Base-by-base conservation (phyloP, 2,888 invertebrate species). In the Iselma pallidipennis region DNA sequence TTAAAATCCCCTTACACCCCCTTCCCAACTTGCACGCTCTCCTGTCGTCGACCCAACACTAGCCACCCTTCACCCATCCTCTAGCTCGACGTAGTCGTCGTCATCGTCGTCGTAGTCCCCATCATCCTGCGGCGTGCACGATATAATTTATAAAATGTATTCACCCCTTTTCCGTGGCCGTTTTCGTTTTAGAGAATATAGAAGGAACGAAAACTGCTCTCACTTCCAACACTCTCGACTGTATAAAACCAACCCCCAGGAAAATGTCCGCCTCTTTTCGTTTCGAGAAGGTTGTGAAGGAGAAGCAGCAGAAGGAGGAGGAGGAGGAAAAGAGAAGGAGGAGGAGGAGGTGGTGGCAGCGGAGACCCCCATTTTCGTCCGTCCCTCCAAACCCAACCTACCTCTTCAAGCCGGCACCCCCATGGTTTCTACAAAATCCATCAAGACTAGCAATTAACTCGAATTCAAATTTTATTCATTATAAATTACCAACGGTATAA, bases 391-490 rank as follows among this genome's bases (percentile, higher is more conserved):
- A 33, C 31, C 4, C 31, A 33, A 33, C 31, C 37, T 16, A 37
- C 37, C 37, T 37, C 37, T 37, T 37, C 37, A 37, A 37, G 37
- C 16, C 37, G 68, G 37, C 37, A 37, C 37, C 69, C 66, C 66
- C 61, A 33, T 52, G 37, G 50, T 29, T 60, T 70, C 74, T 71
- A 76, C 78, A 78, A 79, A 80, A 80, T 79, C 80, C 79, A 80
- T 80, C 80, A 81, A 78, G 80, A 77, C 79, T 80, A 74, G 81
- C 80, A 81, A 81, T 81, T 81, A 81, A 81, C 80, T 79, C 76
- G 80, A 81, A 81, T 81, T 81, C 80, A 80, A 81, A 81, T 81
- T 81, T 81, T 81, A 81, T 81, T 81, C 81, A 81, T 81, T 81
- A 81, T 81, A 81, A 81, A 81, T 81, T 81, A 80, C 81, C 78